Evolutionary conservation across 2,113 vertebrate species (phyloP).

Genomic region (Phalacrocorax carbo): DNA sequence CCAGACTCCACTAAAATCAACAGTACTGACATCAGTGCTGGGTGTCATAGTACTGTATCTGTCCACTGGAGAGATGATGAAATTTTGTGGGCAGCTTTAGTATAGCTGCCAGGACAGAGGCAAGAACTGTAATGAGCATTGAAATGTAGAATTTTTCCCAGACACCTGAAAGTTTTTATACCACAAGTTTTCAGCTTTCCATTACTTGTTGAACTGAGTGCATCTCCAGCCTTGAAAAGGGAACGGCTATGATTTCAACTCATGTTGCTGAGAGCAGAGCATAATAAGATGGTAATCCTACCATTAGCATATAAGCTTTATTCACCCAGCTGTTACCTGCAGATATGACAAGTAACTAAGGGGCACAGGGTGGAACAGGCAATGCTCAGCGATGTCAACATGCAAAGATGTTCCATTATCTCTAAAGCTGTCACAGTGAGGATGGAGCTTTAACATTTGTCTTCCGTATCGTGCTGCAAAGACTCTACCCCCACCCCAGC

Average conservation of each 20-base stretch:
- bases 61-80: neutral
- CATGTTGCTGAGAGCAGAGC: neutral
- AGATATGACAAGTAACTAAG: neutral
- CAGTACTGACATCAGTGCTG: neutral
- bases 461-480: neutral
- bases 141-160: neutral
- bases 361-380: neutral
- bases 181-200: neutral
- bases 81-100: neutral
- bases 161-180: neutral
- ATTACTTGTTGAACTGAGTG: neutral
- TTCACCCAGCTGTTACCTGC: slow-evolving; percentile 5
- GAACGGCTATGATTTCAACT: neutral
- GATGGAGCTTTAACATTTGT: neutral
- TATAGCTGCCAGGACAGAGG: neutral
- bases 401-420: neutral
- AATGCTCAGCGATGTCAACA: neutral
- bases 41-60: neutral
- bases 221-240: neutral
- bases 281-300: neutral
- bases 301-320: neutral
- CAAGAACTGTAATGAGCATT: neutral
- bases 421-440: neutral
- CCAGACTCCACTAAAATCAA: neutral
- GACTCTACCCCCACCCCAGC: neutral